Conservation (phyloP, 37 sponge, comb jelly and placozoan species). For the Halisarca cf. caerulea region DNA sequence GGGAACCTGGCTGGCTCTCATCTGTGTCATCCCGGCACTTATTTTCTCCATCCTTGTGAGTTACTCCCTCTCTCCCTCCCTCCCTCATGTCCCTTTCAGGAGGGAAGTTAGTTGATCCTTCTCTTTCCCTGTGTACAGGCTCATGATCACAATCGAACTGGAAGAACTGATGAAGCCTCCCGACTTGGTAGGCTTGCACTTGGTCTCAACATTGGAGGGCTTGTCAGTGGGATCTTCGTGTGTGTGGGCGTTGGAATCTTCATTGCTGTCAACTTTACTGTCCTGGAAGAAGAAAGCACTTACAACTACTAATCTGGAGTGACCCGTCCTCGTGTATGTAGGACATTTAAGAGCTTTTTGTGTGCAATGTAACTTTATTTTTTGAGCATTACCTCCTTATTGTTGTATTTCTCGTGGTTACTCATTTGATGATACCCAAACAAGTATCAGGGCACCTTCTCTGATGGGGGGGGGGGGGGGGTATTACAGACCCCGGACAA, state of each 20-base stretch:
- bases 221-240: not conserved
- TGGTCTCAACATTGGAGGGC: not conserved
- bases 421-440: too few species aligned
- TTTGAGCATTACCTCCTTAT: too few species aligned
- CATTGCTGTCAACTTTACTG: not conserved
- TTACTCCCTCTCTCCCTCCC: not conserved
- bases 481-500: too few species aligned
- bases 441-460: too few species aligned
- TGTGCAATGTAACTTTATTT: too few species aligned
- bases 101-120: not conserved
- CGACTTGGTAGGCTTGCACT: constrained; percentile 1
- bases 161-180: not conserved
- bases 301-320: too few species aligned
- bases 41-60: constrained; percentile 30
- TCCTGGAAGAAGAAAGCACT: too few species aligned
- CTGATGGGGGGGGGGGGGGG: too few species aligned
- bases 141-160: not conserved
- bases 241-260: not conserved
- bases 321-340: too few species aligned
- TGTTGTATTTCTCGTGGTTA: too few species aligned
- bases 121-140: not conserved
- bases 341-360: too few species aligned
- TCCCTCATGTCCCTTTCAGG: not conserved
- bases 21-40: constrained; percentile 44
- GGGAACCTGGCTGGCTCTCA: not conserved